Evolutionary conservation across 1,140 invertebrate genomes (phyloP).

Genomic region (Delia radicum): DNA sequence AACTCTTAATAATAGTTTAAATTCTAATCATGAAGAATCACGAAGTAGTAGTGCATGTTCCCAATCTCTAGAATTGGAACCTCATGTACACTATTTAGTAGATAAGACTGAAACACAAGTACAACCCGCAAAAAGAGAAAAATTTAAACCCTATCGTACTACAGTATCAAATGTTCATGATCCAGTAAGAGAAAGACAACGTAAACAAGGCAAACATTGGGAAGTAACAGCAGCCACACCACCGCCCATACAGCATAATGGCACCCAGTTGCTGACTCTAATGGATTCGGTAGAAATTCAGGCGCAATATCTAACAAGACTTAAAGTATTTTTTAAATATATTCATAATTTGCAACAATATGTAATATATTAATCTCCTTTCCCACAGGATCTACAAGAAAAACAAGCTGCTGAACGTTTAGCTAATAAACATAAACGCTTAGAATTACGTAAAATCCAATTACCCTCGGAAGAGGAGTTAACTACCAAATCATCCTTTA

Average conservation of each 20-base stretch:
- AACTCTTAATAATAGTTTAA: conserved; percentile 10
- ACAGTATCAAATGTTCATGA: conserved; percentile 65
- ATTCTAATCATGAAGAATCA: conserved; percentile 1
- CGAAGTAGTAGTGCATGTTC: conserved; percentile 5
- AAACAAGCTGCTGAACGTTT: conserved; percentile 48
- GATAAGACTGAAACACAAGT: conserved; percentile 61
- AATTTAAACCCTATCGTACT: conserved; percentile 68
- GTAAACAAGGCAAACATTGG: conserved; percentile 64
- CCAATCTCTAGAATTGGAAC: conserved; percentile 46
- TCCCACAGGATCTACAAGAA: conserved; percentile 40
- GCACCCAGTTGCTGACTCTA: conserved; percentile 43
- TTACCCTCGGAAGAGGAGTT: conserved; percentile 37
- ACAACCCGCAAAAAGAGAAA: conserved; percentile 41
- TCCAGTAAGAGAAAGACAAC: conserved; percentile 62
- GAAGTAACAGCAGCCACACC: conserved; percentile 72
- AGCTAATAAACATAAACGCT: conserved; percentile 28
- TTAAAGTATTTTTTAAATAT: conserved; percentile 36
- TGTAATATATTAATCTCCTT: not conserved
- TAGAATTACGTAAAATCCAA: conserved; percentile 18
- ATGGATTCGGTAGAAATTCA: conserved; percentile 49
- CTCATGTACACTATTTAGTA: conserved; percentile 64
- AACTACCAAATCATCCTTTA: conserved; percentile 41
- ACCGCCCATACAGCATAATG: conserved; percentile 56
- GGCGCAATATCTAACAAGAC: conserved; percentile 38
- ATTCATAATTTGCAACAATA: not conserved